phyloP scores from a whole-genome alignment of 2,113 vertebrate species.

The Scalopus aquaticus region DNA sequence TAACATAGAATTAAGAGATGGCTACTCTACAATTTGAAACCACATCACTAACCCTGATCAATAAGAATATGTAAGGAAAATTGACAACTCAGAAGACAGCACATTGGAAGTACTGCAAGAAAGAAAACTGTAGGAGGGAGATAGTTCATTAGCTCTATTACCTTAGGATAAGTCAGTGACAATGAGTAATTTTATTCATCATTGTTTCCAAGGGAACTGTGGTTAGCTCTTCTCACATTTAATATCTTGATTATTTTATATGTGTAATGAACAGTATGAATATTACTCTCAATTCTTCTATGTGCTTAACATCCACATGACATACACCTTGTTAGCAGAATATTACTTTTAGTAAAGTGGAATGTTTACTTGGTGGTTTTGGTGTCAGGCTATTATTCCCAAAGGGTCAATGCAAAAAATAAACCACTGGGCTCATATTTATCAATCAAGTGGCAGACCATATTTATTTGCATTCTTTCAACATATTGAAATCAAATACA shows the following conservation, averaged over 20 bases:
- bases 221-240: not conserved
- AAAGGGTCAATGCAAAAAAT: not conserved
- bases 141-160: slow-evolving; percentile 41
- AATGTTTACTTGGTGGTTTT: not conserved
- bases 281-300: not conserved
- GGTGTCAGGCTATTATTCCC: slow-evolving; percentile 28
- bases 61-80: not conserved
- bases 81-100: not conserved
- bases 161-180: slow-evolving; percentile 9
- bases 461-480: not conserved
- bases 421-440: not conserved
- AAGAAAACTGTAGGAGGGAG: not conserved
- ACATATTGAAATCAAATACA: not conserved
- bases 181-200: slow-evolving; percentile 54
- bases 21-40: not conserved
- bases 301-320: not conserved
- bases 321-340: not conserved
- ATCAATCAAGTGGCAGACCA: not conserved
- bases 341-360: not conserved
- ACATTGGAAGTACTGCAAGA: not conserved
- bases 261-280: not conserved
- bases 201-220: slow-evolving; percentile 66
- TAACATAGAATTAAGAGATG: not conserved
- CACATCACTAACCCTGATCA: slow-evolving; percentile 35
- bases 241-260: not conserved